These are phyloP conservation scores for Punctoribates punctum DNA, from an alignment of 2,888 invertebrate species.

Conservation along the genomic window DNA sequence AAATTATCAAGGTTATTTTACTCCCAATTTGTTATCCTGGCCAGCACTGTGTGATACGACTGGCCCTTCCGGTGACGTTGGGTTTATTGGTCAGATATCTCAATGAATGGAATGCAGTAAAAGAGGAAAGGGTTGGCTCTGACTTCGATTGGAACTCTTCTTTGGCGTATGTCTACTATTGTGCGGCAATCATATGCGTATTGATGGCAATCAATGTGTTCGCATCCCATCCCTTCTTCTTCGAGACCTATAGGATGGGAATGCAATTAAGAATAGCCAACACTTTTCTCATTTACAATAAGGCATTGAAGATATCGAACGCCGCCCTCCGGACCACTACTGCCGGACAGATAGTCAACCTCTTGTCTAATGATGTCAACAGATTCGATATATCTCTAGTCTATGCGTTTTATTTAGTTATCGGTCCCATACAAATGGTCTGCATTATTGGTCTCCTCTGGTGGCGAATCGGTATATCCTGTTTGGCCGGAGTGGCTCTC, in stretches of 20 bases:
- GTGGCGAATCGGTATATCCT: constrained; percentile 63
- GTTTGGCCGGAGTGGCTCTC: constrained; percentile 71
- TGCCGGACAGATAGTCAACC: constrained; percentile 85
- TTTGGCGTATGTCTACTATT: constrained; percentile 63
- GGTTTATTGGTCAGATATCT: constrained; percentile 48
- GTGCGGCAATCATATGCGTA: constrained; percentile 69
- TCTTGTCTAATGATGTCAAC: constrained; percentile 92
- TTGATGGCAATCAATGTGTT: constrained; percentile 71
- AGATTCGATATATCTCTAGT: constrained; percentile 83
- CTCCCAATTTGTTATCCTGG: too few species aligned
- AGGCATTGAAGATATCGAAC: constrained; percentile 62
- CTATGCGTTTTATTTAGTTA: constrained; percentile 85
- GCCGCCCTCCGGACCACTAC: constrained; percentile 79
- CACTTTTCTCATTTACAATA: constrained; percentile 76
- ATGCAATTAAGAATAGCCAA: constrained; percentile 64
- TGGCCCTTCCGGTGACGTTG: constrained; percentile 12
- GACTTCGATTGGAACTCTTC: background rate
- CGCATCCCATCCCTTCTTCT: constrained; percentile 81
- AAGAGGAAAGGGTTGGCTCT: background rate
- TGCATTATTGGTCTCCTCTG: constrained; percentile 77
- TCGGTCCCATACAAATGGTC: constrained; percentile 76
- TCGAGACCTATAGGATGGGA: constrained; percentile 69
- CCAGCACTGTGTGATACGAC: constrained; percentile 17
- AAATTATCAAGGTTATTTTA: constrained; percentile 57
- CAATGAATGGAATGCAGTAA: constrained; percentile 31